Base-by-base conservation (phyloP, 2,888 invertebrate genomes). In the Crocallis elinguaria region DNA sequence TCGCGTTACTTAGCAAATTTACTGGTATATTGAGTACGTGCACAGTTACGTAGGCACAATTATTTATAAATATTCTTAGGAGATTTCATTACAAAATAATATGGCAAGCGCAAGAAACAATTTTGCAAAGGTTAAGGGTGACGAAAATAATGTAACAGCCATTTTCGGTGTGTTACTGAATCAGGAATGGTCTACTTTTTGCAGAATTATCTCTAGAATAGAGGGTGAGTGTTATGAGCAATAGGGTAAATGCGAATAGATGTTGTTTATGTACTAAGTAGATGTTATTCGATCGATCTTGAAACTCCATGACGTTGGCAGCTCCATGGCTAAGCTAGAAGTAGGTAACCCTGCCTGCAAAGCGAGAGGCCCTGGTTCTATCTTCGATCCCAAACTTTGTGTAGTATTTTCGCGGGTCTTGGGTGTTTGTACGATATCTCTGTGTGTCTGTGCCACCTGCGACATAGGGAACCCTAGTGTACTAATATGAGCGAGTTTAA, bases 51-150 rank as follows among this genome's bases (percentile, higher is more conserved):
- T 23, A 23, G 8, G 23, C 8, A 23, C 19, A 19, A 19, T 19
- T 19, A 4, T 5, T 4, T 19, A 5, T 19, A 2, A 23, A 23
- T 23, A 21, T n/a, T 39, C 11, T 19, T 16, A 7, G 46, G 32
- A 35, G 45, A 57, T 39, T 35, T 56, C n/a, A 9, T 11, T 8
- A 1, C 8, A 41, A 17, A 7, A 7, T 17, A 12, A 1, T 30
- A 27, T 25, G 46, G 52, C 41, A 46, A 45, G 11, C 29, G 29
- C 14, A 25, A 43, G 58, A 53, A 41, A 66, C 68, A 71, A 68
- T 74, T 66, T 73, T 63, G 64, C 44, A 83, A 86, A 87, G 86
- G 82, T 84, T 84, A 85, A 79, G 73, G 82, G 82, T 86, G 82
- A 82, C 74, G 68, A 79, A 79, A 79, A 79, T 80, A 80, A 79